phyloP scores from a whole-genome alignment of 2,888 invertebrate genomes.

The Netelia inedita region DNA sequence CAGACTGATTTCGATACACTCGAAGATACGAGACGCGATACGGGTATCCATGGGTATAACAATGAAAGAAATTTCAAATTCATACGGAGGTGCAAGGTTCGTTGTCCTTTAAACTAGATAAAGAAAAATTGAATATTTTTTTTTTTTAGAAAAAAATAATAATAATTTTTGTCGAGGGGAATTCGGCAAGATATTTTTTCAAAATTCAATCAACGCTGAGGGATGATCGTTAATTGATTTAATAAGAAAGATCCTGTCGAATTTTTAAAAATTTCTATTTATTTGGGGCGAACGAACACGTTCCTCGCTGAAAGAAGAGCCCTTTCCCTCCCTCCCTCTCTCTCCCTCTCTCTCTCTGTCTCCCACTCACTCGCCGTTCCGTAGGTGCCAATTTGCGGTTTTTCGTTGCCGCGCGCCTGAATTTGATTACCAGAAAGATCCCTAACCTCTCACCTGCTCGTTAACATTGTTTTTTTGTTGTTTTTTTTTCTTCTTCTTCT shows the following conservation, averaged over 20 bases:
- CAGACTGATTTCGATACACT: slow-evolving; percentile 17
- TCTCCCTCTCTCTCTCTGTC: background rate
- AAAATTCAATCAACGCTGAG: too few relatives aligned
- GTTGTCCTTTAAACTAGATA: too few relatives aligned
- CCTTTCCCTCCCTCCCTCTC: background rate
- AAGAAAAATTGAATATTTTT: too few relatives aligned
- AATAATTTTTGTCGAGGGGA: too few relatives aligned
- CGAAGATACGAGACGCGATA: slow-evolving; percentile 15
- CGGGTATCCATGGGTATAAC: background rate
- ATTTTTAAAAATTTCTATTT: too few relatives aligned
- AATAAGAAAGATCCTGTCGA: too few relatives aligned
- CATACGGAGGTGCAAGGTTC: background rate
- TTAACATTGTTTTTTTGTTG: slow-evolving; percentile 26
- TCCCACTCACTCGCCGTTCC: background rate
- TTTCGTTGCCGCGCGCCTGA: slow-evolving; percentile 32
- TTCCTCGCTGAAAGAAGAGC: background rate
- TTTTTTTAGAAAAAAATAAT: too few relatives aligned
- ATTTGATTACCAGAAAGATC: slow-evolving; percentile 33
- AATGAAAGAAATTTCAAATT: slow-evolving; percentile 1
- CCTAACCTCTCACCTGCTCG: slow-evolving; percentile 19
- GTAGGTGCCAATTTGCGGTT: slow-evolving; percentile 31
- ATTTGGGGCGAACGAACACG: too few relatives aligned
- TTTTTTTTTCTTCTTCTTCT: background rate
- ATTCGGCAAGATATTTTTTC: too few relatives aligned
- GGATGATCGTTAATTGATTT: too few relatives aligned